Evolutionary conservation across 2,113 vertebrate genomes (phyloP).

Genomic region (Triplophysa rosa): DNA sequence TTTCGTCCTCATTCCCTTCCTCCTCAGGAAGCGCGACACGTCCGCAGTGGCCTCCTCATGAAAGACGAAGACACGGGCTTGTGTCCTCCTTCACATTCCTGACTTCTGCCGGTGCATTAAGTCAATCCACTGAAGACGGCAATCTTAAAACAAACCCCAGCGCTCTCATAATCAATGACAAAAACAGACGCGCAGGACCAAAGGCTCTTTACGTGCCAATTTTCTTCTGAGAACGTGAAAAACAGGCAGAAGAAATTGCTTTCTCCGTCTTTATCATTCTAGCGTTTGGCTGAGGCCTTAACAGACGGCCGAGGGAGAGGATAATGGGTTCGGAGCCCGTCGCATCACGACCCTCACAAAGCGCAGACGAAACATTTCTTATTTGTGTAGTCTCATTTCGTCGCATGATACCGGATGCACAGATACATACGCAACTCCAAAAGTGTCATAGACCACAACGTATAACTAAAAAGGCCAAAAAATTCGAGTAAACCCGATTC

Average conservation of each 20-base stretch:
- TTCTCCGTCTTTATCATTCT: slow-evolving; percentile 28
- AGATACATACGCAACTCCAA: neutral
- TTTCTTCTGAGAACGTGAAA: slow-evolving; percentile 33
- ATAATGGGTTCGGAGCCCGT: slow-evolving; percentile 66
- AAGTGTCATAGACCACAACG: neutral
- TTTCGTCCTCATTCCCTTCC: neutral
- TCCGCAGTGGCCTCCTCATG: slow-evolving; percentile 41
- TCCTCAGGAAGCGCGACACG: slow-evolving; percentile 41
- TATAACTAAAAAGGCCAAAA: neutral
- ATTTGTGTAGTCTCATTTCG: slow-evolving; percentile 2
- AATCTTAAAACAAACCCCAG: slow-evolving; percentile 54
- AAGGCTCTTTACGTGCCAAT: slow-evolving; percentile 49
- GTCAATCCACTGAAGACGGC: slow-evolving; percentile 54
- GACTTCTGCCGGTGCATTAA: slow-evolving; percentile 49
- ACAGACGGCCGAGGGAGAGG: slow-evolving; percentile 59
- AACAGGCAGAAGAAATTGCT: neutral
- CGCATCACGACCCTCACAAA: slow-evolving; percentile 60
- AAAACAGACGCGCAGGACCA: slow-evolving; percentile 53
- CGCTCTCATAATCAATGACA: slow-evolving; percentile 54
- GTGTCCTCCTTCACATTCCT: slow-evolving; percentile 38
- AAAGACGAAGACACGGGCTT: slow-evolving; percentile 47
- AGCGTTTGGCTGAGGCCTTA: slow-evolving; percentile 60
- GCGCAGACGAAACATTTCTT: slow-evolving; percentile 54
- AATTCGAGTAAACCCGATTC: neutral
- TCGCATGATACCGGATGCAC: neutral